Evolutionary conservation across 1,140 invertebrate species (phyloP).

Genomic region (Drosophila yakuba): DNA sequence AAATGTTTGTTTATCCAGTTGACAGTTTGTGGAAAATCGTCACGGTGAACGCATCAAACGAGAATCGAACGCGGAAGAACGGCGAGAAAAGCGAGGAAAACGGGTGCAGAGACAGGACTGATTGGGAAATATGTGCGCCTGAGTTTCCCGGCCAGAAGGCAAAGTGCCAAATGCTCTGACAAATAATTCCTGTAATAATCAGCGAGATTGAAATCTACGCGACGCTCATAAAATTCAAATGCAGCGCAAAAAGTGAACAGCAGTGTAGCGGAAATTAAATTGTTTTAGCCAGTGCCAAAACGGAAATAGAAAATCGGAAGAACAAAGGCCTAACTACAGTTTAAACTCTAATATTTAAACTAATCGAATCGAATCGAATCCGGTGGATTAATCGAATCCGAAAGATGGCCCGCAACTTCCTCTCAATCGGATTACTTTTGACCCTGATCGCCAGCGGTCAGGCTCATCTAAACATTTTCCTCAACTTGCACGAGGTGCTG

Average conservation of each 20-base stretch:
- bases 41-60: constrained; percentile 73
- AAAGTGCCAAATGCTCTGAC: constrained; percentile 59
- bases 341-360: neutral
- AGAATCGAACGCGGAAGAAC: constrained; percentile 62
- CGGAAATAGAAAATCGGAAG: neutral
- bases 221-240: constrained; percentile 25
- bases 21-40: constrained; percentile 76
- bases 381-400: neutral
- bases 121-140: constrained; percentile 61
- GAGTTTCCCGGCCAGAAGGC: constrained; percentile 38
- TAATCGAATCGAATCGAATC: constrained; percentile 11
- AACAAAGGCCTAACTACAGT: constrained; percentile 1
- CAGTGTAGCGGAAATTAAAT: constrained; percentile 23
- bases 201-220: constrained; percentile 39
- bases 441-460: constrained; percentile 60
- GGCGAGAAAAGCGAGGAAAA: constrained; percentile 43
- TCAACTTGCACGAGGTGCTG: constrained; percentile 84
- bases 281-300: constrained; percentile 47
- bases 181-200: constrained; percentile 36
- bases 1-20: constrained; percentile 48
- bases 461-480: constrained; percentile 83
- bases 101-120: constrained; percentile 36
- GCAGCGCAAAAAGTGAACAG: constrained; percentile 26
- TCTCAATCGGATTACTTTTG: constrained; percentile 79
- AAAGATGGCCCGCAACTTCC: constrained; percentile 59